Evolutionary conservation across 2,797 vertebrate genomes (phyloP).

Genomic region (Xenentodon cancila): DNA sequence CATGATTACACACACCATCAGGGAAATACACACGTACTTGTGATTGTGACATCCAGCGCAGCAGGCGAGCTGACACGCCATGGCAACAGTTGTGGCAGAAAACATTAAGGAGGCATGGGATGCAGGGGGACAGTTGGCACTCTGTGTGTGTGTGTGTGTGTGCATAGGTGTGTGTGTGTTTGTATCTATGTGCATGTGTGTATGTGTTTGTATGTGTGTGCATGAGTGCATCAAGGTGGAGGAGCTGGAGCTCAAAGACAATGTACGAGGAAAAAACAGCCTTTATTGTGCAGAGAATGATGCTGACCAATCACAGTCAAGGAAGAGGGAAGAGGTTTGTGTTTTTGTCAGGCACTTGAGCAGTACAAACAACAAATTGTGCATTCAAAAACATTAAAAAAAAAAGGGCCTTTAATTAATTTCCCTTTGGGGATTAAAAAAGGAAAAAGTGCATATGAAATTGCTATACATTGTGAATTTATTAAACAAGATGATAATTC

Average conservation of each 20-base stretch:
- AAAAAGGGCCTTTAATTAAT: too few species aligned
- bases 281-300: conserved; percentile 29
- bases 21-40: conserved; percentile 50
- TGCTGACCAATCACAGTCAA: conserved; percentile 2
- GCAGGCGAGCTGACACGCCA: conserved; percentile 57
- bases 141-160: too few species aligned
- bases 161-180: neutral
- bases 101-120: conserved; percentile 62
- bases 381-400: too few species aligned
- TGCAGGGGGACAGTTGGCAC: conserved; percentile 23
- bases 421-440: too few species aligned
- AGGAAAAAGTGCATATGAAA: too few species aligned
- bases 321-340: conserved; percentile 7
- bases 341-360: conserved; percentile 4
- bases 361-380: neutral
- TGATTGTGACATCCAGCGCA: conserved; percentile 53
- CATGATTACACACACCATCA: conserved; percentile 15
- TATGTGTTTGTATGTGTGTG: conserved; percentile 18
- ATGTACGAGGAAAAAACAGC: conserved; percentile 13
- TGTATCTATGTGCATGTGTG: conserved; percentile 9
- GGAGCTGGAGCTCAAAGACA: conserved; percentile 30
- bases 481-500: too few species aligned
- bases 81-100: conserved; percentile 74
- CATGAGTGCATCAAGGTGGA: conserved; percentile 17
- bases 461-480: too few species aligned